Percentiles rank a stretch among this genome's conserved stretches.
These are phyloP conservation scores for Oreochromis aureus DNA, from an alignment of 2,113 vertebrate species.

Conservation along the genomic window DNA sequence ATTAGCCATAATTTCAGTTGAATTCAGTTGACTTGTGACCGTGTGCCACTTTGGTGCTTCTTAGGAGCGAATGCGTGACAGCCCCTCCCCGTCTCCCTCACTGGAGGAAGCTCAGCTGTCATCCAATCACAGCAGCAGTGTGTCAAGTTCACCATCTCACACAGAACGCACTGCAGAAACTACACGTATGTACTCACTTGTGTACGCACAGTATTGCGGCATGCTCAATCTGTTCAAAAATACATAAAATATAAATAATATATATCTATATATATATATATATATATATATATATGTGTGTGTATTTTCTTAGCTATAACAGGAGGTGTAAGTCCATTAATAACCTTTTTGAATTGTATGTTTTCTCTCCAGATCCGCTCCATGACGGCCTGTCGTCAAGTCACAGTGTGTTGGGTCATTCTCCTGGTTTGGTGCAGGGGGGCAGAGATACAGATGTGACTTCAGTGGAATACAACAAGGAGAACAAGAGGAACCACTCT, in stretches of 20 bases:
- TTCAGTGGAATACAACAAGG: slow-evolving; percentile 84
- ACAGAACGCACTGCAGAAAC: slow-evolving; percentile 88
- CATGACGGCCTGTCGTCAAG: slow-evolving; percentile 87
- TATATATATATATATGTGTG: background rate
- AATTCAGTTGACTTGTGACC: background rate
- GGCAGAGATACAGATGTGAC: slow-evolving; percentile 86
- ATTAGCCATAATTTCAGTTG: background rate
- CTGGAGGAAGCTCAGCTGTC: slow-evolving; percentile 92
- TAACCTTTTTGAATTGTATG: background rate
- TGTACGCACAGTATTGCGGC: background rate
- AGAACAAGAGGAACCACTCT: slow-evolving; percentile 83
- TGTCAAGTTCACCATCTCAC: slow-evolving; percentile 90
- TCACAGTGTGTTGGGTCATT: slow-evolving; percentile 88
- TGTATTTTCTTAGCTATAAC: background rate
- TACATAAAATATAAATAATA: background rate
- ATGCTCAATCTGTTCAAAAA: background rate
- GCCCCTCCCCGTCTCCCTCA: slow-evolving; percentile 91
- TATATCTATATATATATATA: background rate
- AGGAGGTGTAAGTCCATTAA: background rate
- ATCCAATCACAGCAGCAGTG: slow-evolving; percentile 94
- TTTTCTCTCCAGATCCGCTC: slow-evolving; percentile 77
- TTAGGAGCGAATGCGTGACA: slow-evolving; percentile 90
- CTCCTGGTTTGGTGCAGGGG: slow-evolving; percentile 81
- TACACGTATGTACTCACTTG: slow-evolving; percentile 78
- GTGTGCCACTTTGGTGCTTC: background rate